phyloP scores from a whole-genome alignment of 2,888 invertebrate genomes.

The Megalurothrips usitatus region DNA sequence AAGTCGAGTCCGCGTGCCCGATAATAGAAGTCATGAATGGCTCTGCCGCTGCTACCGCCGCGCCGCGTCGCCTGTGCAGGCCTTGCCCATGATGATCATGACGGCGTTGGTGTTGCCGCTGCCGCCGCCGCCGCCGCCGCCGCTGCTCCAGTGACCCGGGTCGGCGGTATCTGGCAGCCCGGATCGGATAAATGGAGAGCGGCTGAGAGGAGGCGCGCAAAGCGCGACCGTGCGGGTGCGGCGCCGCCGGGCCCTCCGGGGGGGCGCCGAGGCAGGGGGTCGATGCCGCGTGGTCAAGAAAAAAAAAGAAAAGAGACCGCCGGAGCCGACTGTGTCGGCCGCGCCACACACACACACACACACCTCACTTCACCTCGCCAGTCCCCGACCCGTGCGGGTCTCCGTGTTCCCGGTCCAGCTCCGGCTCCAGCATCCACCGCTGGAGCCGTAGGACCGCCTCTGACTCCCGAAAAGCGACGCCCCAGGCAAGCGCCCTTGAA shows the following conservation, averaged over 20 bases:
- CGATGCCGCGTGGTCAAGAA: not conserved
- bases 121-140: not conserved
- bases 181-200: not conserved
- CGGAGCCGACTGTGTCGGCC: not conserved
- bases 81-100: no score
- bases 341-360: no score
- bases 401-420: no score
- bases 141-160: constrained; percentile 18
- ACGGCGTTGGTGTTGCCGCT: no score
- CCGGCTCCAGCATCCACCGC: no score
- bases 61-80: no score
- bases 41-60: not conserved
- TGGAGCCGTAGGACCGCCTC: no score
- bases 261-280: not conserved
- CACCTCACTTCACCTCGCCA: no score
- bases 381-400: no score
- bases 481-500: no score
- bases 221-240: not conserved
- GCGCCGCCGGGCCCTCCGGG: not conserved
- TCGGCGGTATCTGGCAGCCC: not conserved
- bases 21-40: constrained; percentile 17
- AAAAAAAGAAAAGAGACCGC: not conserved
- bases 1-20: no score
- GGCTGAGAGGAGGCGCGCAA: not conserved
- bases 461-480: no score